Base-by-base conservation (phyloP, 2,888 invertebrate species). In the Plemyria rubiginata region DNA sequence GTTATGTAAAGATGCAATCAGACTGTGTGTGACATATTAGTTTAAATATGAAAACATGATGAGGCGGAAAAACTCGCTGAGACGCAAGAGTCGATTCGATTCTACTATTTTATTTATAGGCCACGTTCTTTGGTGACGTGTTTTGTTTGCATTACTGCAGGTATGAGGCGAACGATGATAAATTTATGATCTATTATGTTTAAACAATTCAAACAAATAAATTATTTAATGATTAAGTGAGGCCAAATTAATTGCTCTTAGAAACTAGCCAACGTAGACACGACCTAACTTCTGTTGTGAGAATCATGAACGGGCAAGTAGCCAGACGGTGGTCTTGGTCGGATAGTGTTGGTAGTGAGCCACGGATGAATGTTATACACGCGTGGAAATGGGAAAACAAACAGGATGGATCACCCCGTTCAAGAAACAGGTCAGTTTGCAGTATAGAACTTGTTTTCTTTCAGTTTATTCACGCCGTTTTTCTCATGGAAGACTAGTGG, bases 371-470 rank as follows among this genome's bases (percentile, higher is more conserved):
- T 58, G 32, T 48, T 53, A 38, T 45, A 16, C 9, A 22, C 41
- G 16, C 13, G 36, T 3, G 7, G 40, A 64, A 56, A 56, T 68
- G 68, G 68, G 62, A 49, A 49, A 70, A 59, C 11, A 55, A 16
- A 55, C 49, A 36, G 64, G 59, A 62, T 70, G 62, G 69, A 63
- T 73, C 12, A 70, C 71, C 22, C 73, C 73, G 43, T 73, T 73
- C 46, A 71, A 66, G 36, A 73, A 68, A 57, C 73, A 73, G 56
- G 73, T 71, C 32, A 65, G 69, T 59, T 11, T 22, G 7, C 4
- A 32, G 11, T 49, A 41, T 29, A 0, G 13, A 9, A 15, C 6
- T 0, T 28, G 8, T 54, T 43, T 43, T 29, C 29, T 43, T 43
- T 28, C 13, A 45, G 11, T 8, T 32, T 32, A 6, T 22, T 22